Percentiles rank a stretch among this genome's conserved stretches.
These are phyloP conservation scores for Habropoda laboriosa DNA, from an alignment of 1,140 invertebrate species.

Conservation along the genomic window DNA sequence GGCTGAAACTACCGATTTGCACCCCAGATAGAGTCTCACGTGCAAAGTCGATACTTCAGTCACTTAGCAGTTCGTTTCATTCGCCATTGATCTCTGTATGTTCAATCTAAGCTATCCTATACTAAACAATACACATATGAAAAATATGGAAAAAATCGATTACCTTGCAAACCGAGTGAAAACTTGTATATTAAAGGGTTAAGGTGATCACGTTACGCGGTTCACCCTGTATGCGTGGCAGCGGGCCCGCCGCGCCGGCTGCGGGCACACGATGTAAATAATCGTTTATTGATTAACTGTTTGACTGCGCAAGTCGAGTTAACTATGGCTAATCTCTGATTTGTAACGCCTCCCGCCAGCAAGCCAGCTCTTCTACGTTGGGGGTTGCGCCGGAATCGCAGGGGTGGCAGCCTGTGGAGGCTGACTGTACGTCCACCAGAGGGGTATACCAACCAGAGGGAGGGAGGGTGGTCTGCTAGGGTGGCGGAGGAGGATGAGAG, in stretches of 20 bases:
- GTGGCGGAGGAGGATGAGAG: conserved; percentile 14
- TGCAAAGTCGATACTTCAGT: too few species aligned
- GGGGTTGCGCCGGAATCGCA: conserved; percentile 52
- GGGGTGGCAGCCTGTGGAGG: conserved; percentile 43
- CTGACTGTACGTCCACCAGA: conserved; percentile 27
- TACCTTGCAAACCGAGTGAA: too few species aligned
- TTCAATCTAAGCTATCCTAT: too few species aligned
- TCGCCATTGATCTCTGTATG: too few species aligned
- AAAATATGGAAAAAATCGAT: too few species aligned
- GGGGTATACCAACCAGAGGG: background rate
- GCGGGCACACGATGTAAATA: conserved; percentile 77
- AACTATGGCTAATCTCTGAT: conserved; percentile 82
- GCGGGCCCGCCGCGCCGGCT: conserved; percentile 20
- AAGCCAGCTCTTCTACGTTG: conserved; percentile 46
- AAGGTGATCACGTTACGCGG: background rate
- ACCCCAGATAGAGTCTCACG: too few species aligned
- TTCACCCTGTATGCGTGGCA: conserved; percentile 44
- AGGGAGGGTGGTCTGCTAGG: background rate
- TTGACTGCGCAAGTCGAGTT: conserved; percentile 82
- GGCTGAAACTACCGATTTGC: too few species aligned
- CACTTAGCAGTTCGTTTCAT: too few species aligned
- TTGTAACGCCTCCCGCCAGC: conserved; percentile 76
- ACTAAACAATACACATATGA: too few species aligned
- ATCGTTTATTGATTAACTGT: conserved; percentile 82
- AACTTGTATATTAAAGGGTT: too few species aligned